A percentile compares a stretch with the other conserved stretches of the same genome.
Conservation (phyloP, 2,888 invertebrate genomes). For the Eledone cirrhosa region DNA sequence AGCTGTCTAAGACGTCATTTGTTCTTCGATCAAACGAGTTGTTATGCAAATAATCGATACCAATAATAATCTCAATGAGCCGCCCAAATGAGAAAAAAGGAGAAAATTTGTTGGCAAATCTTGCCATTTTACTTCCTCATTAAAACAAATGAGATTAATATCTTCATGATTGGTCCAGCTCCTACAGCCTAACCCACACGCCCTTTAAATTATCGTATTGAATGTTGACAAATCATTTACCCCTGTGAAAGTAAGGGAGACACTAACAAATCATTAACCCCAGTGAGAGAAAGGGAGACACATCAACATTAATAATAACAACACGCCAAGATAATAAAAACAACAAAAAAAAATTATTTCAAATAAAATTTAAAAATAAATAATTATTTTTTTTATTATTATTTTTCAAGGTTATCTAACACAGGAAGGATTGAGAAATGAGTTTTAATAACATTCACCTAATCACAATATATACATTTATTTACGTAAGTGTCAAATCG, state of each 20-base stretch:
- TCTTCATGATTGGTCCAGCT: conserved; percentile 12
- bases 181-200: not conserved
- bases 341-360: no score
- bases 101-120: not conserved
- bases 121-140: not conserved
- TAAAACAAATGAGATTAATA: conserved; percentile 18
- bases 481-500: no score
- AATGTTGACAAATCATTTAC: conserved; percentile 12
- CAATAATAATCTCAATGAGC: conserved; percentile 22
- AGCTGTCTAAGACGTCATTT: conserved; percentile 22
- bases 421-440: no score
- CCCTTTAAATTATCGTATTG: not conserved
- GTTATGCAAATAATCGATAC: conserved; percentile 29
- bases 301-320: not conserved
- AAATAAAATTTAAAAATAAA: no score
- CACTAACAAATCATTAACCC: conserved; percentile 1
- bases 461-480: no score
- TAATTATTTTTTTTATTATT: no score
- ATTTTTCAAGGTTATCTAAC: no score
- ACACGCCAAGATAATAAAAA: no score
- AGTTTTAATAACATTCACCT: no score
- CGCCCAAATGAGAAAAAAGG: conserved; percentile 10
- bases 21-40: conserved; percentile 14
- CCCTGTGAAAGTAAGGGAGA: not conserved
- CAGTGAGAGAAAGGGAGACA: not conserved